Conservation (phyloP, 2,888 invertebrate species). For the Vannuccia rotundouncinata region DNA sequence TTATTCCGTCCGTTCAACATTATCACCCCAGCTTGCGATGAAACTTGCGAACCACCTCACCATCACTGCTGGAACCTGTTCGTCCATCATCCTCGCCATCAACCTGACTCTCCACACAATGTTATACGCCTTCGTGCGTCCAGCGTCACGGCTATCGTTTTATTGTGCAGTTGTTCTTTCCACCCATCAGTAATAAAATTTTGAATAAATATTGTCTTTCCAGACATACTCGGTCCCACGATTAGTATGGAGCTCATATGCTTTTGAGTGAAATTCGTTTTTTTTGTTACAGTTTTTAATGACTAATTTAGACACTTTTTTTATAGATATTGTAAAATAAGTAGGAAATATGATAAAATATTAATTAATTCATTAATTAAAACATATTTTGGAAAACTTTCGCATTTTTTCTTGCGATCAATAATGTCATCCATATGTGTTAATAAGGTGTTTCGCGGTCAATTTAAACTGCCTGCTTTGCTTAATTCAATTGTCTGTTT, state of each 20-base stretch:
- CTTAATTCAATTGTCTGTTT: background rate
- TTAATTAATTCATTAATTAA: background rate
- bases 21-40: too few relatives aligned
- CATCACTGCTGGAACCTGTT: too few relatives aligned
- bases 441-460: background rate
- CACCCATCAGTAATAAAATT: too few relatives aligned
- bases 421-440: background rate
- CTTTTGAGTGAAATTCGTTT: background rate
- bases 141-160: too few relatives aligned
- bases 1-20: too few relatives aligned
- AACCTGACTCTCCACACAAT: too few relatives aligned
- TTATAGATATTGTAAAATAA: background rate
- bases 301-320: background rate
- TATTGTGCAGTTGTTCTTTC: too few relatives aligned
- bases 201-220: background rate
- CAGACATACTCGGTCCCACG: background rate
- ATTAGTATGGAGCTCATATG: background rate
- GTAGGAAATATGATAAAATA: background rate
- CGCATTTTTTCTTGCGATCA: background rate
- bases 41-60: too few relatives aligned
- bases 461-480: background rate
- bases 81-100: too few relatives aligned
- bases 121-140: too few relatives aligned
- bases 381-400: too few relatives aligned
- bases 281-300: background rate